phyloP scores from a whole-genome alignment of 2,113 vertebrate species.

The Leucoraja erinaceus region DNA sequence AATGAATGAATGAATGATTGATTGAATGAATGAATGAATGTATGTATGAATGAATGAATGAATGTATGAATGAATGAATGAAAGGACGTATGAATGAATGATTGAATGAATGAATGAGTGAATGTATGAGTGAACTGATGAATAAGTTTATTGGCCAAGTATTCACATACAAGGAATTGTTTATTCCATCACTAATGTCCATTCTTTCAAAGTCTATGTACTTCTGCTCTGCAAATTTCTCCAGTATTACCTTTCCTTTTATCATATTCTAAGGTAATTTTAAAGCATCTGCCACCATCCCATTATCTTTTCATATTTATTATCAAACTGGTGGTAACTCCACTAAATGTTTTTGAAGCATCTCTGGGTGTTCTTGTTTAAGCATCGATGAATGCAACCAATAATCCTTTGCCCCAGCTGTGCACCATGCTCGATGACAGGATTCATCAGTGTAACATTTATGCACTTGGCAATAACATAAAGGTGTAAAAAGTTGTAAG shows the following conservation, averaged over 20 bases:
- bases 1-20: too few relatives aligned
- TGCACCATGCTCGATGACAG: not conserved
- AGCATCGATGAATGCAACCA: not conserved
- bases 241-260: not conserved
- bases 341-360: not conserved
- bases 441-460: not conserved
- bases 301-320: not conserved
- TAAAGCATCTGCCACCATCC: not conserved
- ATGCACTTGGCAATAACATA: not conserved
- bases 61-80: too few relatives aligned
- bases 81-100: too few relatives aligned
- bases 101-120: too few relatives aligned
- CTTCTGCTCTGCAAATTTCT: not conserved
- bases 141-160: too few relatives aligned
- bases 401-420: not conserved
- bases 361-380: not conserved
- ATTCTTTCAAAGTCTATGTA: not conserved
- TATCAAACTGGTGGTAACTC: not conserved
- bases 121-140: too few relatives aligned
- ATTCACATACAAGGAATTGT: too few relatives aligned
- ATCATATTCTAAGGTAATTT: not conserved
- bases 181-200: not conserved
- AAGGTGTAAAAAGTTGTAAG: not conserved
- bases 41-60: too few relatives aligned
- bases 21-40: too few relatives aligned